A percentile compares a stretch with the other conserved stretches of the same genome.
These are phyloP conservation scores for Philereme transversata DNA, from an alignment of 2,888 invertebrate genomes.

Conservation along the genomic window DNA sequence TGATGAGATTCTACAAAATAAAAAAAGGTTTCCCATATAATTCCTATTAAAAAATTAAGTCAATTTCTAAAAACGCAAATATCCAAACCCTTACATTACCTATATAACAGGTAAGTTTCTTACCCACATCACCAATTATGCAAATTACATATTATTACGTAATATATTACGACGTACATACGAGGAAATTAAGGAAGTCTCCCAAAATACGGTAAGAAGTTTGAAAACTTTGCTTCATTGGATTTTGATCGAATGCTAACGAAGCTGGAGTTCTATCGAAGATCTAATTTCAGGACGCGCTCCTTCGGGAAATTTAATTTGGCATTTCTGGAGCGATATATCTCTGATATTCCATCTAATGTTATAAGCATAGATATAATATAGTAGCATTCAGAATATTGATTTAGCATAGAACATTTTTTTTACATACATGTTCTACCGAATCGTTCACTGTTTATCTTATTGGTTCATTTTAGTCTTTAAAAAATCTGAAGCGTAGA, in stretches of 20 bases:
- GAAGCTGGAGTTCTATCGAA: constrained; percentile 28
- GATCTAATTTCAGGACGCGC: constrained; percentile 24
- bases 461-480: no score
- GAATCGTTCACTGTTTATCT: no score
- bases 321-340: constrained; percentile 21
- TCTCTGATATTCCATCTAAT: constrained; percentile 19
- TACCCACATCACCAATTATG: constrained; percentile 6
- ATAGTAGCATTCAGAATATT: no score
- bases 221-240: constrained; percentile 22
- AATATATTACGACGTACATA: background rate
- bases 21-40: no score
- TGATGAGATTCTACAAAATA: no score
- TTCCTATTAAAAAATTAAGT: no score
- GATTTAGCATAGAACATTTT: background rate
- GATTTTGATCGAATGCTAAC: constrained; percentile 31
- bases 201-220: constrained; percentile 12
- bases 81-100: no score
- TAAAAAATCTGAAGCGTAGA: no score
- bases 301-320: constrained; percentile 24
- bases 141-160: constrained; percentile 12
- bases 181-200: constrained; percentile 17
- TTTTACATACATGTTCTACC: no score
- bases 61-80: no score
- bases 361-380: constrained; percentile 5
- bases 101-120: background rate